Base-by-base conservation (phyloP, 2,113 vertebrate species). In the Murina feae region DNA sequence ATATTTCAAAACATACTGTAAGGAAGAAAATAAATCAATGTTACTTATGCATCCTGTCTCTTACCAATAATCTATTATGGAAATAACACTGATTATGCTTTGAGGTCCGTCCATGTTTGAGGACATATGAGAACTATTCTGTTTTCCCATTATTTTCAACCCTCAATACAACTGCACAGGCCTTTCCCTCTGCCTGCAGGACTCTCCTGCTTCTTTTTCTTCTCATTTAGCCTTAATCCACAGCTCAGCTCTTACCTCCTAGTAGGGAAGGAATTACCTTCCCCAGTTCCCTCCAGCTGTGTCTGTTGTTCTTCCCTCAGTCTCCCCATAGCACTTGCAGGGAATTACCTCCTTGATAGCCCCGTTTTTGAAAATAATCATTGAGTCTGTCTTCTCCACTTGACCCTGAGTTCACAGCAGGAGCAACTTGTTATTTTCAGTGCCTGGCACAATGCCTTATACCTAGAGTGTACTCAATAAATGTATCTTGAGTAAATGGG, bases 1-100 rank as follows among this genome's bases (percentile, higher is more conserved):
- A 86, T 97, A 96, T 93, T 96, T 96, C 88, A 97, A 85, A 96
- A 69, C 17, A 78, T 55, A 91, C 65, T 79, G 42, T 93, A 92
- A 82, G 20, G 87, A 37, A 93, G 44, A 69, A 89, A 95, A 69
- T 85, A 96, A 94, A 80, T 91, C 76, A 79, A 6, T 12, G 4
- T 82, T 92, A 75, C 49, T 39, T 95, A 51, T 85, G 39, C n/a
- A 78, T 85, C 23, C 90, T 80, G 32, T 93, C 65, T 89, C 58
- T 91, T 91, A 69, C 49, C 37, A 63, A 10, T 4, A 65, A 28
- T 83, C 35, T 86, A 16, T 39, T 65, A 60, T n/a, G 71, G 51
- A 91, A 96, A 87, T 72, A 83, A 66, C 44, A 53, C 55, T 18
- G n/a, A 35, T 68, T 35, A 60, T 16, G 14, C 37, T 82, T 51